Evolutionary conservation across 2,888 invertebrate genomes (phyloP).

Genomic region (Drosophila falleni): DNA sequence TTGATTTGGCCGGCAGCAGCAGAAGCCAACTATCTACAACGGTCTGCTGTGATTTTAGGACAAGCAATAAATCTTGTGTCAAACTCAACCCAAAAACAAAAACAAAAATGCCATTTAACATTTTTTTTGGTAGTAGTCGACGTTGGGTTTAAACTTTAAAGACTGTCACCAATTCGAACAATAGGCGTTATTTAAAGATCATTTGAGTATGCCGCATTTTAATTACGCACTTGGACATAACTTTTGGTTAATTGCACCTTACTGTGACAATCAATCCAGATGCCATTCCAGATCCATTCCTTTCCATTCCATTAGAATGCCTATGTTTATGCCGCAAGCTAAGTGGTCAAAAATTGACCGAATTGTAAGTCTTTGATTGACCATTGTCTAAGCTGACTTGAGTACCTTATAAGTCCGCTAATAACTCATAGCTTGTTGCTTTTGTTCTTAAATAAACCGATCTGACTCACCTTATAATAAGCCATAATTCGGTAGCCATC

Average conservation of each 20-base stretch:
- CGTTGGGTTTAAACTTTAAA: conserved; percentile 32
- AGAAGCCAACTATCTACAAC: conserved; percentile 44
- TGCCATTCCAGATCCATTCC: not conserved
- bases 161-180: conserved; percentile 53
- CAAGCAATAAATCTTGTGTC: conserved; percentile 81
- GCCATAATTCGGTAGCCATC: conserved; percentile 75
- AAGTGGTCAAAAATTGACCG: conserved; percentile 50
- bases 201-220: conserved; percentile 59
- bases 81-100: conserved; percentile 37
- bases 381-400: conserved; percentile 36
- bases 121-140: conserved; percentile 60
- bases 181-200: conserved; percentile 71
- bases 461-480: conserved; percentile 55
- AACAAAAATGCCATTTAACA: conserved; percentile 70
- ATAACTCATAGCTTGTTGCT: conserved; percentile 44
- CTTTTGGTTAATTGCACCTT: conserved; percentile 61
- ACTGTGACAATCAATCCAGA: conserved; percentile 23
- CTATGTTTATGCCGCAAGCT: conserved; percentile 45
- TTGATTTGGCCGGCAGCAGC: conserved; percentile 47
- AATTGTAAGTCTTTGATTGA: conserved; percentile 50
- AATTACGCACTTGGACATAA: conserved; percentile 75
- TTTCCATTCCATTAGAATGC: conserved; percentile 27
- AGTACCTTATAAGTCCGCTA: conserved; percentile 38
- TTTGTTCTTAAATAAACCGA: conserved; percentile 8
- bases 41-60: conserved; percentile 77